Evolutionary conservation across 2,113 vertebrate genomes (phyloP), one percentile per base, ranked within the genome.

Genomic region (Platysteira castanea): DNA sequence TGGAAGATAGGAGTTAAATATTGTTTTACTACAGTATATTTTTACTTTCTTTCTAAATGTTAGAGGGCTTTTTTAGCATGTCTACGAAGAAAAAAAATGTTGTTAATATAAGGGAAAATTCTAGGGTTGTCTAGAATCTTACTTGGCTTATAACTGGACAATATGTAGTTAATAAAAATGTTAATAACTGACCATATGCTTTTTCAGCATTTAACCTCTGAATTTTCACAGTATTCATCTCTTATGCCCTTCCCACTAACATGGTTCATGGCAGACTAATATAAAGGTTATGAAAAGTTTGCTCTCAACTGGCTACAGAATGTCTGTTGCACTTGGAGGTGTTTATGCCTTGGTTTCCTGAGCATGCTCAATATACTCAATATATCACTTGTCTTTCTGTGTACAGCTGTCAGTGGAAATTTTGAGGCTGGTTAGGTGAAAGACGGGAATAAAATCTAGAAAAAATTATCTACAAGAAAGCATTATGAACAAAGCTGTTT

Each of bases 261-360:
- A 39, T 12, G 27, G 64, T 75, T 96, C 75, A 37, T 39, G 59
- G 93, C 84, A 90, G 89, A 83, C 30, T 86, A 93, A 91, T 94
- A 67, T 19, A 87, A 87, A 79, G 69, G 76, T 89, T 92, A 87
- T 56, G 41, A 89, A 89, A 94, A 96, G 69, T 87, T 96, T 96
- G 50, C 47, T 90, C 79, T 91, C 65, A 37, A 5, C 81, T 80
- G 74, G 59, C 74, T 95, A 84, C 67, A 77, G 87, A 52, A 84
- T 61, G 85, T 85, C 90, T 89, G 50, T 77, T 92, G 73, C 61
- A 57, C 69, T 95, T 41, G 87, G 74, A 95, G 91, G 87, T 97
- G 91, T 97, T 96, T 94, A 95, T 9, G 11, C 82, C 79, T 90
- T 44, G 92, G 84, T 95, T 96, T 96, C 92, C 93, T 94, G 95